Conservation (phyloP, 2,797 vertebrate genomes). For the Hybognathus amarus region DNA sequence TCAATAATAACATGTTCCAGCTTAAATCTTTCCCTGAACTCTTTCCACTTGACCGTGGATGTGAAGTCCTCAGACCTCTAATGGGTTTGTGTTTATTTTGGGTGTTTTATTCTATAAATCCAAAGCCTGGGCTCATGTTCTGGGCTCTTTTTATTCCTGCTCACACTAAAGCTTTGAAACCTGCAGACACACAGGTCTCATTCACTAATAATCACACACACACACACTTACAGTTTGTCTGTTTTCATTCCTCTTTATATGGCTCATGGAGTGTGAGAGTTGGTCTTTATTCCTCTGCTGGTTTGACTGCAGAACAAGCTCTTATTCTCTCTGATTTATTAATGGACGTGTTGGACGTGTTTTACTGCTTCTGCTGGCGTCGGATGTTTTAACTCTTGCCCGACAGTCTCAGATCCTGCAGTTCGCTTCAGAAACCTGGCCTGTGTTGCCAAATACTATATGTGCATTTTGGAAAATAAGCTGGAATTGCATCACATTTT, state of each 20-base stretch:
- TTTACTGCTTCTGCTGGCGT: conserved; percentile 3
- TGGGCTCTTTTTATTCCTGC: not conserved
- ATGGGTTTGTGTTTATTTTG: conserved; percentile 11
- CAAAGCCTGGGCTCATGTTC: conserved; percentile 21
- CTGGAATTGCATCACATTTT: not conserved
- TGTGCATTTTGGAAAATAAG: not conserved
- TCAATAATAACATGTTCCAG: too few relatives aligned
- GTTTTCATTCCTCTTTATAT: conserved; percentile 4
- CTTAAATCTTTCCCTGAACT: not conserved
- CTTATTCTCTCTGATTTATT: conserved; percentile 26
- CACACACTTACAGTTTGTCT: not conserved
- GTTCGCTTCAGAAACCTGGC: not conserved
- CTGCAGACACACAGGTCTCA: not conserved
- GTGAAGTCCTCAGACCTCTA: not conserved
- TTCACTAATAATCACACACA: not conserved
- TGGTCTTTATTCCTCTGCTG: not conserved
- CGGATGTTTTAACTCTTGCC: not conserved
- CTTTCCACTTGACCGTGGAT: not conserved
- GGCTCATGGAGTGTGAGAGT: not conserved
- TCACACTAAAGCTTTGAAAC: not conserved
- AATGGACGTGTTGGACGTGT: not conserved
- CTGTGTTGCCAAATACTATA: not conserved
- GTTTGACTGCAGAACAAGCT: not conserved
- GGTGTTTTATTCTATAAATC: conserved; percentile 21
- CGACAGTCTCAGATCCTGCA: not conserved